Percentiles rank a stretch among this genome's conserved stretches.
Conservation (phyloP, 2,888 invertebrate genomes). For the Noctua fimbriata region DNA sequence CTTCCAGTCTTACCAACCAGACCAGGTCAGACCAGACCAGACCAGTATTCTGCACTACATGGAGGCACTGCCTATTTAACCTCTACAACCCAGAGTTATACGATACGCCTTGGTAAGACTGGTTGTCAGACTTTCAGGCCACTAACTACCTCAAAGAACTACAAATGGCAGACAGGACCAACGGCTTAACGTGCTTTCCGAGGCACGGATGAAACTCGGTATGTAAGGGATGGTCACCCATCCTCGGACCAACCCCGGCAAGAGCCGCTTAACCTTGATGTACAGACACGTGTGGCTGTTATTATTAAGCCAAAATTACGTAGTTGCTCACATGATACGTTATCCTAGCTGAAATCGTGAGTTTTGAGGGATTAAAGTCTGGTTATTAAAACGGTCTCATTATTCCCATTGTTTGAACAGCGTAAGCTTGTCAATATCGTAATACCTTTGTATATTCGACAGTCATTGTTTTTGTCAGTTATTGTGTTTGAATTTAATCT, state of each 20-base stretch:
- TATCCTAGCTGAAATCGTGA: neutral
- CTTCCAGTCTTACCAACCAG: neutral
- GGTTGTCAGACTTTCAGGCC: neutral
- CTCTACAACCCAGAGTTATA: neutral
- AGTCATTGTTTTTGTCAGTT: conserved; percentile 16
- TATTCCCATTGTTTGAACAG: neutral
- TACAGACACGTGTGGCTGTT: neutral
- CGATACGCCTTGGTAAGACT: neutral
- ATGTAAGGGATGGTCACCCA: neutral
- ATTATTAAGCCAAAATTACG: neutral
- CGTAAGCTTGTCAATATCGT: neutral
- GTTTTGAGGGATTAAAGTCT: conserved; percentile 3
- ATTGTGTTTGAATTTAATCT: neutral
- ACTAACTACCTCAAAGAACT: neutral
- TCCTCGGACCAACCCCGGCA: neutral
- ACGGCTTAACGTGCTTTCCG: neutral
- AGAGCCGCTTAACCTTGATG: neutral
- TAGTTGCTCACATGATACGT: neutral
- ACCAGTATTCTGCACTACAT: neutral
- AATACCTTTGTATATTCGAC: conserved; percentile 23
- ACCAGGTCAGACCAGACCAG: too few species aligned
- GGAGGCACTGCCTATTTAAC: neutral
- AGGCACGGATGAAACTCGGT: neutral
- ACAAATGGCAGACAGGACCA: neutral
- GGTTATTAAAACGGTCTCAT: conserved; percentile 25